A percentile compares a stretch with the other conserved stretches of the same genome.
Evolutionary conservation across 2,113 vertebrate genomes (phyloP).

Genomic region (Oxygymnocypris stewartii): DNA sequence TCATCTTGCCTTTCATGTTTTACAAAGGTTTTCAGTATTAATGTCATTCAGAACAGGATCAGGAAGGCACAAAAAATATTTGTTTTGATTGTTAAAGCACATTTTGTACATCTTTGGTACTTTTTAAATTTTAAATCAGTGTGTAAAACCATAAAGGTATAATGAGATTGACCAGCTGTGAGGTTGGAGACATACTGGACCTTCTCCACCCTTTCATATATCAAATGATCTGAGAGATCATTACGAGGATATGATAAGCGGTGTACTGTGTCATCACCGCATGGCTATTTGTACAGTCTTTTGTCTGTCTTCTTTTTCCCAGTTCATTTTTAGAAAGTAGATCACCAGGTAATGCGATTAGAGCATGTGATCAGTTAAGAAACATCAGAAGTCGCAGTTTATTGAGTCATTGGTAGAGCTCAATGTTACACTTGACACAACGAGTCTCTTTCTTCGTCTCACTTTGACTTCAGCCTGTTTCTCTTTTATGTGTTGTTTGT

Average conservation of each 20-base stretch:
- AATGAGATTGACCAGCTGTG: constrained; percentile 63
- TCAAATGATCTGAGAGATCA: constrained; percentile 70
- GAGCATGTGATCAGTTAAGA: constrained; percentile 42
- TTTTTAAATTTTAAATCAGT: background rate
- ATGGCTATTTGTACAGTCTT: constrained; percentile 68
- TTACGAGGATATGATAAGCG: constrained; percentile 68
- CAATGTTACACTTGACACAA: constrained; percentile 53
- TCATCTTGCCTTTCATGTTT: constrained; percentile 32
- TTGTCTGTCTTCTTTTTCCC: constrained; percentile 65
- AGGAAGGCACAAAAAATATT: background rate
- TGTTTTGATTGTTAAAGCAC: background rate
- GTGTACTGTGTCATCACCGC: constrained; percentile 65
- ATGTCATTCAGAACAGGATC: background rate
- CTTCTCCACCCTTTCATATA: constrained; percentile 68
- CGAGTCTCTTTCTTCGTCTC: constrained; percentile 37
- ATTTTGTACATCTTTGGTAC: background rate
- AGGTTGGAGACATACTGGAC: constrained; percentile 65
- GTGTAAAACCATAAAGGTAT: constrained; percentile 61
- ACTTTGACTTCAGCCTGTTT: constrained; percentile 38
- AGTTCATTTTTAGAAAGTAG: constrained; percentile 30
- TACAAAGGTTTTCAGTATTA: background rate
- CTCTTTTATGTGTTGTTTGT: constrained; percentile 53
- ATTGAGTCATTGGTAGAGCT: constrained; percentile 5
- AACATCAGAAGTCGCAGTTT: constrained; percentile 18
- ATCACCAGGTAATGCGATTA: background rate